A percentile compares a stretch with the other conserved stretches of the same genome.
These are phyloP conservation scores for Ptilorrhoa leucosticta DNA, from an alignment of 2,113 vertebrate genomes.

Conservation along the genomic window DNA sequence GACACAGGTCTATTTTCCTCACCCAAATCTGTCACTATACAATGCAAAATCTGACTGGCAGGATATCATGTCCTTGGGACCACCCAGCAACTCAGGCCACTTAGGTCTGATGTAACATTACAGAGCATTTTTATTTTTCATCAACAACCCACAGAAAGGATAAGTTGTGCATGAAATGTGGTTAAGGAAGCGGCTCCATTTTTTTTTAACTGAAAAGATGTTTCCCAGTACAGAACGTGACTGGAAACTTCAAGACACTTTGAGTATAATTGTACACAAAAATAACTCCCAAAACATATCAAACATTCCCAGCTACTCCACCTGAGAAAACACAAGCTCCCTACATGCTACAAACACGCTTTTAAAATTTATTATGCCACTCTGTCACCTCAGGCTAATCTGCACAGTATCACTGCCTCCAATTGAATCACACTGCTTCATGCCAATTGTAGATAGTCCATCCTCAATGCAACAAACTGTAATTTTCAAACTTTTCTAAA, in stretches of 20 bases:
- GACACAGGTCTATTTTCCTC: neutral
- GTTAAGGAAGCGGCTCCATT: neutral
- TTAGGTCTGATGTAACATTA: neutral
- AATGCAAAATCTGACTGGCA: neutral
- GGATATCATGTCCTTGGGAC: neutral
- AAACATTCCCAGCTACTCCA: neutral
- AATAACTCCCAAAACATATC: neutral
- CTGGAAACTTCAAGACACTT: neutral
- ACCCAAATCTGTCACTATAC: neutral
- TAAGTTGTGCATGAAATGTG: neutral
- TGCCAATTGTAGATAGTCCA: neutral
- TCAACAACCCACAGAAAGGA: neutral
- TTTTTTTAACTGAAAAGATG: neutral
- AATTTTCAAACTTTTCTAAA: neutral
- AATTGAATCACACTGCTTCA: neutral
- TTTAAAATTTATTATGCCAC: neutral
- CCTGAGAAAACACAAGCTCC: neutral
- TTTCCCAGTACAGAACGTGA: neutral
- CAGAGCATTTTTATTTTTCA: neutral
- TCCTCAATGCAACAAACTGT: neutral
- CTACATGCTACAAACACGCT: neutral
- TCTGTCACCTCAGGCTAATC: neutral
- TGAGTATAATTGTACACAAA: neutral
- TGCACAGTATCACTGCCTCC: neutral
- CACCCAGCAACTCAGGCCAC: neutral